Evolutionary conservation across 2,888 invertebrate genomes (phyloP).

Genomic region (Merodon equestris): DNA sequence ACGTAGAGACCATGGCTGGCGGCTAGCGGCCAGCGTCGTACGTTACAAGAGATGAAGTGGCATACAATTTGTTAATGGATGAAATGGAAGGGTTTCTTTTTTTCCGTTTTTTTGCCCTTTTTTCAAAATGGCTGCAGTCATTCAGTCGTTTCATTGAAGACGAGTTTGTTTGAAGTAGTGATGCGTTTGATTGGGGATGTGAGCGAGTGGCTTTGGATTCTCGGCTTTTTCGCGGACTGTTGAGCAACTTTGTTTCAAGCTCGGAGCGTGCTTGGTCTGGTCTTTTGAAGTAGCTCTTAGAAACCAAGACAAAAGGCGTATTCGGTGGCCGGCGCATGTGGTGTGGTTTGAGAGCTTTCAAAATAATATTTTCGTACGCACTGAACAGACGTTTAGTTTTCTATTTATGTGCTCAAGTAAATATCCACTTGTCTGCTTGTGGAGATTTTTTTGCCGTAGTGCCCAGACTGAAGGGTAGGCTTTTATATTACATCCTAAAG

Average conservation of each 20-base stretch:
- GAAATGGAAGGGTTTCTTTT: slow-evolving; percentile 51
- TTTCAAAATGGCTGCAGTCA: slow-evolving; percentile 36
- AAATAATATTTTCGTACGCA: too few species aligned
- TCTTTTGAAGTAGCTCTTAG: slow-evolving; percentile 12
- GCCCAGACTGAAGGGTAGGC: too few species aligned
- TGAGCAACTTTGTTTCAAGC: slow-evolving; percentile 52
- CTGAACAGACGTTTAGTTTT: too few species aligned
- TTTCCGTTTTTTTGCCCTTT: neutral
- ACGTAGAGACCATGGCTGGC: slow-evolving; percentile 4
- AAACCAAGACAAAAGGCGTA: too few species aligned
- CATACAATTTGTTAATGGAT: slow-evolving; percentile 66
- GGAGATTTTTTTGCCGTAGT: too few species aligned
- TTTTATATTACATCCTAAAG: too few species aligned
- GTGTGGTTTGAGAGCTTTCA: too few species aligned
- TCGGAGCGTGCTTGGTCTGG: neutral
- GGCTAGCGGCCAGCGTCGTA: slow-evolving; percentile 17
- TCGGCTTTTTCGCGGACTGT: slow-evolving; percentile 13
- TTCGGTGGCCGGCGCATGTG: too few species aligned
- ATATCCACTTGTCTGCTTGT: too few species aligned
- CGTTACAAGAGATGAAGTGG: slow-evolving; percentile 56
- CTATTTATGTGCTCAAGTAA: too few species aligned
- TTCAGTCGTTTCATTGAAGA: slow-evolving; percentile 1
- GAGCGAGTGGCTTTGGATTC: slow-evolving; percentile 12
- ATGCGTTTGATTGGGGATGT: slow-evolving; percentile 23
- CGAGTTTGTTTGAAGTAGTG: slow-evolving; percentile 44